These are phyloP conservation scores for Condylostylus longicornis DNA, from an alignment of 1,140 invertebrate species.

Conservation along the genomic window DNA sequence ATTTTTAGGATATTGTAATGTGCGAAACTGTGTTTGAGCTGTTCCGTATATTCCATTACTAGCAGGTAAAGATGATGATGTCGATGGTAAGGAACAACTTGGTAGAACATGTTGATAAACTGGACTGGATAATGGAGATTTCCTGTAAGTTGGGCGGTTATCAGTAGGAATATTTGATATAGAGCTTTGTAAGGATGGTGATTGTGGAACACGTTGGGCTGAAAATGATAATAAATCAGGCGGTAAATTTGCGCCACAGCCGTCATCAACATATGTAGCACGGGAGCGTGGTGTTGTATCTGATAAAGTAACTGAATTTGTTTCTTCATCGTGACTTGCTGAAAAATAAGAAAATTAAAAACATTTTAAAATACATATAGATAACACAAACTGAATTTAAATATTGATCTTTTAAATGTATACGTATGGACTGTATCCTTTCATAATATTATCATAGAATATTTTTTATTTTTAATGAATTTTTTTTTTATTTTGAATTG, in stretches of 20 bases:
- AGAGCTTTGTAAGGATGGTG: conserved; percentile 54
- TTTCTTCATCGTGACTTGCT: conserved; percentile 47
- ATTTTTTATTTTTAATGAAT: too few relatives aligned
- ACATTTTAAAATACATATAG: too few relatives aligned
- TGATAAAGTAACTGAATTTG: conserved; percentile 40
- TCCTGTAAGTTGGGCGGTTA: conserved; percentile 26
- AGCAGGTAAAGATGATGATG: conserved; percentile 18
- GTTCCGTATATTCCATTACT: too few relatives aligned
- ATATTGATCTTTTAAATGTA: too few relatives aligned
- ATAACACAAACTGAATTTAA: too few relatives aligned
- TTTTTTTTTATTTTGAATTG: too few relatives aligned
- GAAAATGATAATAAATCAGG: conserved; percentile 71
- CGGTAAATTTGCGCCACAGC: conserved; percentile 35
- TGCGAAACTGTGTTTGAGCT: conserved; percentile 18
- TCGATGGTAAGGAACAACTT: conserved; percentile 28
- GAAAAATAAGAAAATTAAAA: conserved; percentile 9
- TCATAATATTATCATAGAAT: too few relatives aligned
- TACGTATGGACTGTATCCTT: too few relatives aligned
- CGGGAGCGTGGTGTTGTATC: conserved; percentile 26
- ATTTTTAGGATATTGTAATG: conserved; percentile 29
- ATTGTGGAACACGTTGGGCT: conserved; percentile 39
- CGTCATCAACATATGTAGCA: conserved; percentile 28
- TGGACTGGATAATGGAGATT: conserved; percentile 26
- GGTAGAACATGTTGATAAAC: conserved; percentile 30
- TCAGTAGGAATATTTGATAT: conserved; percentile 59